Conservation (phyloP, 2,888 invertebrate species). For the Eilema caniola region DNA sequence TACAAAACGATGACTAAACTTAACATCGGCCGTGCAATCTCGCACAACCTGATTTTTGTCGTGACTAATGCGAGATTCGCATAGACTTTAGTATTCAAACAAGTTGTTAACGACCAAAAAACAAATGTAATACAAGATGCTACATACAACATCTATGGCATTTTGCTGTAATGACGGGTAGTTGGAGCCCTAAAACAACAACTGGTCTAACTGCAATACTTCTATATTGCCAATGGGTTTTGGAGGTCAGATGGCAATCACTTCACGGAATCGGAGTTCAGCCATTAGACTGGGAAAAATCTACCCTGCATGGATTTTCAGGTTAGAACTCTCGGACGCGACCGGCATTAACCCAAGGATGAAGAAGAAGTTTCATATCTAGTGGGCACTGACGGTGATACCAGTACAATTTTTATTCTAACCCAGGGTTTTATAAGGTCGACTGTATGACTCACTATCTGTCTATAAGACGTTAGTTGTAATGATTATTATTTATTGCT, state of each 20-base stretch:
- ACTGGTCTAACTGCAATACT: too few species aligned
- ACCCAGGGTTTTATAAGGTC: background rate
- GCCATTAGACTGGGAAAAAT: too few species aligned
- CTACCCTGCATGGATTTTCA: too few species aligned
- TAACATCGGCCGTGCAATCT: constrained; percentile 54
- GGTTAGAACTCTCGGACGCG: too few species aligned
- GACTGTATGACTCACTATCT: background rate
- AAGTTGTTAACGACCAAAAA: background rate
- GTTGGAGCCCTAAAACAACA: too few species aligned
- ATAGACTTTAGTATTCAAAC: constrained; percentile 12
- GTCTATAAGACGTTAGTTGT: background rate
- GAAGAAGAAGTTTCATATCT: background rate
- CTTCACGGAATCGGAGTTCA: too few species aligned
- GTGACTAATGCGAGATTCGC: constrained; percentile 52
- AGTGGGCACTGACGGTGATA: background rate
- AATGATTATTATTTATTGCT: background rate
- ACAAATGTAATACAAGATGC: background rate
- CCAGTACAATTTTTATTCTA: background rate
- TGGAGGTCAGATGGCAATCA: too few species aligned
- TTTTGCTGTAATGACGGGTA: too few species aligned
- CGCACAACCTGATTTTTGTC: constrained; percentile 56
- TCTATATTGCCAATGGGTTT: too few species aligned
- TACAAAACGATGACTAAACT: constrained; percentile 79
- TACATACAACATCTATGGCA: background rate
- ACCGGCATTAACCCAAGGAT: too few species aligned